Evolutionary conservation across 2,797 vertebrate genomes (phyloP).

Genomic region (Heteromormyrus szaboi): DNA sequence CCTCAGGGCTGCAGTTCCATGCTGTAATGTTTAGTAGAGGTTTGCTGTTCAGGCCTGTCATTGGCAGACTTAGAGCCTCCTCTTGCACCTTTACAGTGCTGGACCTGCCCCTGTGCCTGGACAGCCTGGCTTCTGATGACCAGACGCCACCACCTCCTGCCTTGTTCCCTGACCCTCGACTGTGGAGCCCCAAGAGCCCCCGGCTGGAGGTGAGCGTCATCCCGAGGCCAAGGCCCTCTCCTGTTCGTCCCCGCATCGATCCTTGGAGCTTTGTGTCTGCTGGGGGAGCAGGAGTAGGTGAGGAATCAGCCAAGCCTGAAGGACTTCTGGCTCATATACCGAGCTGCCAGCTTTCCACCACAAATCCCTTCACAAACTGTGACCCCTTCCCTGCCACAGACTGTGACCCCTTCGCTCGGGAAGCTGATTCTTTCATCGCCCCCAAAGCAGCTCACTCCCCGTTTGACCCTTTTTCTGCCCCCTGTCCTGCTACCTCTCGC

Average conservation of each 20-base stretch:
- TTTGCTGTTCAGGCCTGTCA: neutral
- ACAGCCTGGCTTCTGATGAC: conserved; percentile 57
- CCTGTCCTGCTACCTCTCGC: conserved; percentile 56
- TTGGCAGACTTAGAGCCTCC: neutral
- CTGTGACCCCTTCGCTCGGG: conserved; percentile 64
- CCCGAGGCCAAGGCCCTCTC: conserved; percentile 74
- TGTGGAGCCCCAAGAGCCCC: conserved; percentile 70
- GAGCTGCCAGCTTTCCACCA: conserved; percentile 59
- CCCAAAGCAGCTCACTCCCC: conserved; percentile 37
- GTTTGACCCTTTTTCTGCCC: conserved; percentile 62
- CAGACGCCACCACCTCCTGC: conserved; percentile 48
- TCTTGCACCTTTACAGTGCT: conserved; percentile 44
- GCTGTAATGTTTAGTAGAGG: neutral
- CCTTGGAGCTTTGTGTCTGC: conserved; percentile 84
- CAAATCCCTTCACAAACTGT: conserved; percentile 65
- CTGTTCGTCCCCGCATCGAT: conserved; percentile 75
- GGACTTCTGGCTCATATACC: conserved; percentile 28
- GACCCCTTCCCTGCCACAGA: conserved; percentile 64
- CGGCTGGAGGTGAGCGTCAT: conserved; percentile 73
- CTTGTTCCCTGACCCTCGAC: conserved; percentile 52
- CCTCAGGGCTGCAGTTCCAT: neutral
- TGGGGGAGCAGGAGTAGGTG: conserved; percentile 31
- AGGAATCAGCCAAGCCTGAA: conserved; percentile 26
- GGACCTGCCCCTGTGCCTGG: conserved; percentile 66
- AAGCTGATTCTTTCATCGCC: conserved; percentile 47